Evolutionary conservation across 2,113 vertebrate genomes (phyloP), one percentile per base, ranked within the genome.

Genomic region (Megaceryle maxima): DNA sequence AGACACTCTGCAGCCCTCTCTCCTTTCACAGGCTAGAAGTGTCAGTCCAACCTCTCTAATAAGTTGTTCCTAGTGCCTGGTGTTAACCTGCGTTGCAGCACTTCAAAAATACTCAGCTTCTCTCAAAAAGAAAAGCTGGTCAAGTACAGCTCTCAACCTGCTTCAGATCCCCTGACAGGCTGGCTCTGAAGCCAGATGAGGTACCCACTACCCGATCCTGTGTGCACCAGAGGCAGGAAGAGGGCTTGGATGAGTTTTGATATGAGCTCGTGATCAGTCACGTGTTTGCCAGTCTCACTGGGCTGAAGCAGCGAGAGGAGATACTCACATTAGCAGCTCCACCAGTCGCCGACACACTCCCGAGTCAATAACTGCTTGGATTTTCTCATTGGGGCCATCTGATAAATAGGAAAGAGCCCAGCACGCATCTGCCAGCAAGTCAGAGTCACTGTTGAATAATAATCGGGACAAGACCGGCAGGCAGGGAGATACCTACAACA

Each of bases 341-440:
- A 99, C 99, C 60, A 99, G 98, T 91, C 99, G 98, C 94, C 99
- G 98, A 96, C 99, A 99, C 87, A 99, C 99, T 28, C 99, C 99
- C 0, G 99, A 99, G 97, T 99, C 99, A 57, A 99, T 99, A 87
- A 99, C 99, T 2, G 99, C 99, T 96, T 99, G 99, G 92, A 99
- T 99, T 97, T 99, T 99, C 97, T 99, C 99, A 50, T 99, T 99
- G 95, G 99, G 99, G 29, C 99, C 99, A 77, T 99, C 99, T 1
- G 99, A 99, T 76, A 99, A 98, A 97, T 99, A 99, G 95, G 99
- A 99, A 43, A 99, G 98, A 44, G 99, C 99, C 99, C 99, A 99
- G 97, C 99, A 99, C 4, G 99, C 99, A 29, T 99, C 99, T 48
- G 99, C 99, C 97, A 99, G 98, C 96, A 99, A 97, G 98, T 99